Evolutionary conservation across 2,888 invertebrate genomes (phyloP).

Genomic region (Emmelina monodactyla): DNA sequence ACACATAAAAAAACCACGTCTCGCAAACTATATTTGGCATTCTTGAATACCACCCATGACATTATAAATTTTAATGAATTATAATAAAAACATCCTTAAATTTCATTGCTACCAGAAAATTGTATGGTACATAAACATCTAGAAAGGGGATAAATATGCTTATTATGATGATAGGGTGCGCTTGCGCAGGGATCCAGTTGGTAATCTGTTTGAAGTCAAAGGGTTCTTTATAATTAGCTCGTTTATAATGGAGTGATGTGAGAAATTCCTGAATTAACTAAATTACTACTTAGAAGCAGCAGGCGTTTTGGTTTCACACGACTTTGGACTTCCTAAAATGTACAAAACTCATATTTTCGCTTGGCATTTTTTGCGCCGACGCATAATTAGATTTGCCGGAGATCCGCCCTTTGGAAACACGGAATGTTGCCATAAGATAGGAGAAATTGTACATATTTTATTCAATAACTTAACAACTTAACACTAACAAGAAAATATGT

Average conservation of each 20-base stretch:
- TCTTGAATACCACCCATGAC: not conserved
- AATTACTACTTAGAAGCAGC: constrained; percentile 21
- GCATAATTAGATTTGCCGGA: constrained; percentile 63
- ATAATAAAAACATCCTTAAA: too few relatives aligned
- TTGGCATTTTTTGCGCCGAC: constrained; percentile 37
- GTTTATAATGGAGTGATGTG: constrained; percentile 5
- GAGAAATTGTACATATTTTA: too few relatives aligned
- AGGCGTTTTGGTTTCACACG: constrained; percentile 26
- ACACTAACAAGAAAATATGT: too few relatives aligned
- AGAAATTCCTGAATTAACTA: constrained; percentile 14
- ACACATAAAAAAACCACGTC: constrained; percentile 4
- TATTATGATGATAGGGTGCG: too few relatives aligned
- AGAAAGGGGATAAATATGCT: too few relatives aligned
- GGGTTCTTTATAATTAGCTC: constrained; percentile 1
- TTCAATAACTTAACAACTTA: too few relatives aligned
- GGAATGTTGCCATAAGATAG: too few relatives aligned
- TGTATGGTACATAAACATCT: too few relatives aligned
- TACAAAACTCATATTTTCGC: constrained; percentile 37
- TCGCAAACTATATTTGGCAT: not conserved
- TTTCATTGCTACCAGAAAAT: not conserved
- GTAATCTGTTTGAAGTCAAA: not conserved
- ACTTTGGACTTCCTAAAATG: constrained; percentile 31
- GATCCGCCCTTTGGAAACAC: constrained; percentile 41
- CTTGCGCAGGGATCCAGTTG: too few relatives aligned
- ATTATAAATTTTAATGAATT: not conserved